Evolutionary conservation across 2,113 vertebrate species (phyloP), one percentile per base, ranked within the genome.

Genomic region (Clarias batrachus): DNA sequence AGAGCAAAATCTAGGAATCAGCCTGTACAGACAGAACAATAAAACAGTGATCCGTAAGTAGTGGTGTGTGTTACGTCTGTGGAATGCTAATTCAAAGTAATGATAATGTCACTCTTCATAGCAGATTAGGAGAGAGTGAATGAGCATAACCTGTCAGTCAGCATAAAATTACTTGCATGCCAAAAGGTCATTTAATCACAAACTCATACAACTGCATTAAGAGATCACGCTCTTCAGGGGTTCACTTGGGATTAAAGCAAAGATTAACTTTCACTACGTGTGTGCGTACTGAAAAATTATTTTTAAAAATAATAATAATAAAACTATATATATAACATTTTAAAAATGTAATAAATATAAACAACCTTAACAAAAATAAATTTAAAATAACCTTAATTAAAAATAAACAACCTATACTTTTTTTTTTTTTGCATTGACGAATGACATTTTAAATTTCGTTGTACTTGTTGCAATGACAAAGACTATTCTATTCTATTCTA

Each of bases 111-210:
- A 88, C 85, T 86, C 87, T 82, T 78, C 87, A 81, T 79, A 79
- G 85, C 87, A 88, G 87, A 90, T 90, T 87, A 90, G 89, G 66
- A 85, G 52, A 86, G 81, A 86, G 79, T 86, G 84, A 90, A 86
- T 90, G 76, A 88, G 87, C 85, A 88, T 71, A 87, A 90, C 70
- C 84, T 71, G 41, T 90, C 89, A 87, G 77, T 90, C 89, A 88
- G 70, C 76, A 71, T 85, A 84, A 85, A 85, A 84, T 86, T 78
- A 77, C 85, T 87, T 56, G 52, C 86, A 89, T 85, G 84, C 87
- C 85, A 82, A 89, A 89, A 89, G 88, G 87, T 89, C 87, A 89
- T 89, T 89, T 89, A 91, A 88, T 89, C 87, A 89, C 80, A 85
- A 85, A 88, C 88, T 85, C 85, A 57, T 87, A 86, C 77, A 74